Conservation (phyloP, 2,797 vertebrate species). For the Semaprochilodus insignis region DNA sequence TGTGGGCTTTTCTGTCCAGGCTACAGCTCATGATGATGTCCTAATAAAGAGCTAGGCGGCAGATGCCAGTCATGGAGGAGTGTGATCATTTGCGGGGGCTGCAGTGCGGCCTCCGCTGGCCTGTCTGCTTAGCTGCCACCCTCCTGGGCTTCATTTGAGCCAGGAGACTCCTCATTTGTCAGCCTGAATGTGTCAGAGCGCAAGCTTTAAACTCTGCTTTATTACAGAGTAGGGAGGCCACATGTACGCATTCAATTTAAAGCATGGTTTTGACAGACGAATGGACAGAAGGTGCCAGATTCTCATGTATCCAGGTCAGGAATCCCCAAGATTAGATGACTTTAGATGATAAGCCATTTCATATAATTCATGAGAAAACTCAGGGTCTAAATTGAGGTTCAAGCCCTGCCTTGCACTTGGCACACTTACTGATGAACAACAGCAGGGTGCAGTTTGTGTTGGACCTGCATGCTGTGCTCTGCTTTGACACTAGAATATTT, state of each 20-base stretch:
- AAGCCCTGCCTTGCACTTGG: neutral
- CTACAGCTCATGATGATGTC: constrained; percentile 27
- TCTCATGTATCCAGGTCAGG: neutral
- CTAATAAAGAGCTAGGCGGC: constrained; percentile 70
- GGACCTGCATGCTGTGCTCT: neutral
- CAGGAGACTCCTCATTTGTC: constrained; percentile 72
- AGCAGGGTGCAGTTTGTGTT: neutral
- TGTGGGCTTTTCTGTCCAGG: constrained; percentile 21
- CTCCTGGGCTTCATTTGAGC: constrained; percentile 70
- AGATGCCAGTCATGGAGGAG: constrained; percentile 58
- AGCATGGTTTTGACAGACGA: constrained; percentile 49
- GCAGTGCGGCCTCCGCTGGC: constrained; percentile 38
- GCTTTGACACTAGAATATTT: no score
- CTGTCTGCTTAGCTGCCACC: constrained; percentile 48
- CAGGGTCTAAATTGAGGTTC: no score
- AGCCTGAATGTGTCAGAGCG: constrained; percentile 67
- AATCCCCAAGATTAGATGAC: constrained; percentile 18
- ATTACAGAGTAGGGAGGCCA: constrained; percentile 63
- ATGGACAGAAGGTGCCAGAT: neutral
- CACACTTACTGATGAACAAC: neutral
- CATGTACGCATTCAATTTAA: constrained; percentile 53
- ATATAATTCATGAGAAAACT: constrained; percentile 8
- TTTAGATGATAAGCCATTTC: constrained; percentile 2
- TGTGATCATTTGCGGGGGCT: constrained; percentile 66
- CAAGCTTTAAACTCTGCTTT: constrained; percentile 67